Evolutionary conservation across 2,888 invertebrate genomes (phyloP), one percentile per base, ranked within the genome.

Genomic region (Campaea margaritaria): DNA sequence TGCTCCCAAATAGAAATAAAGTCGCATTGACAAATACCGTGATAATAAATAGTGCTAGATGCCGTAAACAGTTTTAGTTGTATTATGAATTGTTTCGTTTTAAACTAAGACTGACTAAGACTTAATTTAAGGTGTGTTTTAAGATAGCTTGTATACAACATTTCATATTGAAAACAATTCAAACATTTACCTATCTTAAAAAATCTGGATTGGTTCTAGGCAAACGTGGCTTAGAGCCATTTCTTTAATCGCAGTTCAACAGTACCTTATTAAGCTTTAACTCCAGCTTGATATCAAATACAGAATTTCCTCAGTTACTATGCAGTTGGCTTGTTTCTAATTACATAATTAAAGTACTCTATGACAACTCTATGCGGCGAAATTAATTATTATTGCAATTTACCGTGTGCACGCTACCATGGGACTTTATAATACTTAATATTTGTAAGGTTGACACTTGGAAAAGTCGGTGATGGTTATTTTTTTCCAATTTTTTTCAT

Each of bases 271-370:
- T 13, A n/a, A 44, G 39, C 38, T 5, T 7, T 7, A 31, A 2
- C 42, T 42, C 12, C 15, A 34, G 39, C 41, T 14, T 45, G 36
- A 41, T 44, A 51, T 41, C 11, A 44, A 42, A 38, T 52, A 48
- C 46, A 34, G 46, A 51, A 65, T 38, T 57, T 55, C 61, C 46
- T 15, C 14, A 44, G 42, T 38, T 36, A 53, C 31, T n/a, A 43
- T 54, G 39, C 53, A 61, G 60, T 44, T 13, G 43, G 39, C 55
- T 55, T 61, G 45, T 46, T 51, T 36, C 58, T 63, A 65, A 62
- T 49, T 58, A 51, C 52, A 47, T 63, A 53, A 60, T 60, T 65
- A 31, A 56, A 14, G 51, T 58, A 57, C 51, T 58, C 21, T 38
- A 21, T 54, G 58, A 60, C 60, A 46, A 52, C 56, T 56, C 12